Evolutionary conservation across 2,113 vertebrate genomes (phyloP).

Genomic region (Dipodomys stephensi): DNA sequence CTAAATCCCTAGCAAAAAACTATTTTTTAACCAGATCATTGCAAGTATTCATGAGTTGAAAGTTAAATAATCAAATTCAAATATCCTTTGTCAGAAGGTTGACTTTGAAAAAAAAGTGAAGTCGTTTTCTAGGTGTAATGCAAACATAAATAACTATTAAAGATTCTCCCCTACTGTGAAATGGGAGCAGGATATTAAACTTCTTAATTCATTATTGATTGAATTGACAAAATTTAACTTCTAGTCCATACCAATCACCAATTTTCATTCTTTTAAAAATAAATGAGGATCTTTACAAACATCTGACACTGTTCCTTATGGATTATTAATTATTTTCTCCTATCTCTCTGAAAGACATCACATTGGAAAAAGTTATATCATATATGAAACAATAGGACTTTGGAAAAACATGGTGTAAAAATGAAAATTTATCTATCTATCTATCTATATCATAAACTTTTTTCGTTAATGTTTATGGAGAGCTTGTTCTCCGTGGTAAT

Average conservation of each 20-base stretch:
- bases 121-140: background rate
- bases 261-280: too few relatives aligned
- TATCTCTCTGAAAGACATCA: too few relatives aligned
- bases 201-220: background rate
- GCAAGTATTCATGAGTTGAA: background rate
- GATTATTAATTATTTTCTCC: background rate
- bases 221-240: background rate
- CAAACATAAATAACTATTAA: background rate
- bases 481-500: too few relatives aligned
- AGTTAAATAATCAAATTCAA: background rate
- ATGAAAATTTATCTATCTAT: background rate
- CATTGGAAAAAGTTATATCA: background rate
- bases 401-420: background rate
- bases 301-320: background rate
- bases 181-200: too few relatives aligned
- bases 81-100: background rate
- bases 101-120: background rate
- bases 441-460: background rate
- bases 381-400: background rate
- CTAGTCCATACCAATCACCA: background rate
- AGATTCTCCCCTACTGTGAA: background rate
- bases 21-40: too few relatives aligned
- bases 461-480: background rate
- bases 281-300: background rate
- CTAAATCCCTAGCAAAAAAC: too few relatives aligned